Percentiles rank a stretch among this genome's conserved stretches.
These are phyloP conservation scores for Oceanodroma tethys DNA, from an alignment of 2,113 vertebrate species.

Conservation along the genomic window DNA sequence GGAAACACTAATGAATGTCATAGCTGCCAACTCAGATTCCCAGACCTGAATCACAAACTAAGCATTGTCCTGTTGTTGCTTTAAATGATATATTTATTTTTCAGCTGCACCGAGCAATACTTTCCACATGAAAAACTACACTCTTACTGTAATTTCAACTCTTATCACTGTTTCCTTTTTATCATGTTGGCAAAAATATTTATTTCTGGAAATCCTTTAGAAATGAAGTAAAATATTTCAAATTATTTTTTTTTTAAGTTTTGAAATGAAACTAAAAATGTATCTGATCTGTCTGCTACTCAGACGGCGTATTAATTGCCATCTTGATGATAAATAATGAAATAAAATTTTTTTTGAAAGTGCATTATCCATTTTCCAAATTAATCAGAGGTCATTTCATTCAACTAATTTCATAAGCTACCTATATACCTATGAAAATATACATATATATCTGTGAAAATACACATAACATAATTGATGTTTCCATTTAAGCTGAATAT, in stretches of 20 bases:
- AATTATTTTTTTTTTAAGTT: neutral
- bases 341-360: neutral
- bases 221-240: neutral
- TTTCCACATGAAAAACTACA: neutral
- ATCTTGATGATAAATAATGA: neutral
- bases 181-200: neutral
- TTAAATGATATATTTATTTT: neutral
- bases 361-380: neutral
- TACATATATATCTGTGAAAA: neutral
- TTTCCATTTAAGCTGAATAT: neutral
- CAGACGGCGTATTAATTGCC: fast-evolving
- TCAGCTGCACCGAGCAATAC: neutral
- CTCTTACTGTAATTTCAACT: neutral
- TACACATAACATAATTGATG: neutral
- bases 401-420: neutral
- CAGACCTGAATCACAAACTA: neutral
- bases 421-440: neutral
- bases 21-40: neutral
- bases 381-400: neutral
- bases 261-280: neutral
- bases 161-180: neutral
- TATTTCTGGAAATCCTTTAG: neutral
- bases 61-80: neutral
- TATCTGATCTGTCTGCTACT: neutral
- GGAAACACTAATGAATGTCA: neutral